Percentiles rank a stretch among this genome's conserved stretches.
Conservation (phyloP, 1,140 invertebrate genomes). For the Hyles vespertilio region DNA sequence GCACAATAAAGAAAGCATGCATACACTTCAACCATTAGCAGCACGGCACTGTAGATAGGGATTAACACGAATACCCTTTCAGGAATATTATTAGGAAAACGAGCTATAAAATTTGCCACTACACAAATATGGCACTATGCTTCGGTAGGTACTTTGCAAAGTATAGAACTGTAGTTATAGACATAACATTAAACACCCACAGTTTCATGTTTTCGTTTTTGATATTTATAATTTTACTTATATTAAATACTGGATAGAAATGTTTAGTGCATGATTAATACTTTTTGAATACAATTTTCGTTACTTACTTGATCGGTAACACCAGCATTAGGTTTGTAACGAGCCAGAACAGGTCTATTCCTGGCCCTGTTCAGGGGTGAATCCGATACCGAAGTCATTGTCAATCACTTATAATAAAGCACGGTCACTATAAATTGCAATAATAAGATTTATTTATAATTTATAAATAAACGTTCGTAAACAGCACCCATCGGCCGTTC, state of each 20-base stretch:
- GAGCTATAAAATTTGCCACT: not conserved
- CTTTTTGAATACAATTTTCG: not conserved
- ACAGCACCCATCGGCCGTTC: slow-evolving; percentile 39
- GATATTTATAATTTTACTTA: not conserved
- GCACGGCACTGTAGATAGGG: no score
- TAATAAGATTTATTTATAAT: slow-evolving; percentile 9
- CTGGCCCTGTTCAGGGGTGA: slow-evolving; percentile 53
- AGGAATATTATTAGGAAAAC: slow-evolving; percentile 2
- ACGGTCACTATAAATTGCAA: slow-evolving; percentile 8
- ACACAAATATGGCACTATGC: no score
- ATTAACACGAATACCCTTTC: no score
- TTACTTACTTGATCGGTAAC: slow-evolving; percentile 53
- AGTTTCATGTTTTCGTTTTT: not conserved
- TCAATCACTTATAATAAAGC: slow-evolving; percentile 28
- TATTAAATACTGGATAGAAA: not conserved
- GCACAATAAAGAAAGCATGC: no score
- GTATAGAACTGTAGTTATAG: no score
- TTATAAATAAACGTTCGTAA: slow-evolving; percentile 23
- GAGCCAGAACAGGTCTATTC: slow-evolving; percentile 54
- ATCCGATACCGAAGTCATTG: slow-evolving; percentile 59
- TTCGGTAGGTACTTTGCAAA: no score
- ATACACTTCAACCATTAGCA: no score
- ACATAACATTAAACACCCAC: no score
- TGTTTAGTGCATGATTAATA: not conserved
- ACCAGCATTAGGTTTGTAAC: slow-evolving; percentile 47